These are phyloP conservation scores for Ptychadena robeensis DNA, from an alignment of 2,797 vertebrate species.

Conservation along the genomic window DNA sequence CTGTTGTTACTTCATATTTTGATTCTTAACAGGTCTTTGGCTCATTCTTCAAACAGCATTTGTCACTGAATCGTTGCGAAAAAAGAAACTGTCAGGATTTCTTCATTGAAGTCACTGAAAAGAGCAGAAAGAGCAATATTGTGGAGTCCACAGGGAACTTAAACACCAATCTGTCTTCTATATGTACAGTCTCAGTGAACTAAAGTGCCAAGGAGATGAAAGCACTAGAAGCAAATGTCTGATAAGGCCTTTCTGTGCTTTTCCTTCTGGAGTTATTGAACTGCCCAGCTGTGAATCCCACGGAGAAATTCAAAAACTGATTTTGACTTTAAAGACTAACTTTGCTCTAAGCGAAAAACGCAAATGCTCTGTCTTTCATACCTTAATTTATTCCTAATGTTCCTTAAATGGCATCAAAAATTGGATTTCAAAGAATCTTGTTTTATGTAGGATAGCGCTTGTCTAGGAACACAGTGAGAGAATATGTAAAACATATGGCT, in stretches of 20 bases:
- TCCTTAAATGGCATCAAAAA: conserved; percentile 66
- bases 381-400: conserved; percentile 68
- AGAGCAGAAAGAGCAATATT: conserved; percentile 64
- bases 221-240: conserved; percentile 48
- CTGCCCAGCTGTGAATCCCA: conserved; percentile 61
- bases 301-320: conserved; percentile 63
- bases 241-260: conserved; percentile 54
- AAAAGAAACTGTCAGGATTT: conserved; percentile 65
- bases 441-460: conserved; percentile 66
- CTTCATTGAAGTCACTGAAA: conserved; percentile 62
- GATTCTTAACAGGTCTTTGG: conserved; percentile 63
- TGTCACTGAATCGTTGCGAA: conserved; percentile 64
- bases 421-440: conserved; percentile 66
- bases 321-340: conserved; percentile 65
- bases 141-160: conserved; percentile 59
- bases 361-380: conserved; percentile 57
- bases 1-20: conserved; percentile 45
- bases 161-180: conserved; percentile 60
- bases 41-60: conserved; percentile 65
- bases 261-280: conserved; percentile 49
- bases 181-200: conserved; percentile 58
- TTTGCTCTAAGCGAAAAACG: conserved; percentile 67
- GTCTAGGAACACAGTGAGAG: conserved; percentile 63
- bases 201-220: conserved; percentile 58
- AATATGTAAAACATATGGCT: conserved; percentile 55